Conservation (phyloP, 1,140 invertebrate genomes). For the Apis laboriosa region DNA sequence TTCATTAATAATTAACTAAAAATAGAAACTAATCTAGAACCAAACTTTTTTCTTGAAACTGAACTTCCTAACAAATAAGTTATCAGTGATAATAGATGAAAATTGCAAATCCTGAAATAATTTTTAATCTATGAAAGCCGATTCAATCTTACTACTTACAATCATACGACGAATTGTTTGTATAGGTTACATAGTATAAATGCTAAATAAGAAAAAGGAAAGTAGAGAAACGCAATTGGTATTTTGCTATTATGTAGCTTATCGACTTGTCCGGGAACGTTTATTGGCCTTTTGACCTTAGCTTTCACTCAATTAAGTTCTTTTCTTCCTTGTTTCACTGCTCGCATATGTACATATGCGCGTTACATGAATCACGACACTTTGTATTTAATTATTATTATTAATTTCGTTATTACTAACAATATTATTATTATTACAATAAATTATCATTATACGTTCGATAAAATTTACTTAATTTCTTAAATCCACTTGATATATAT, state of each 20-base stretch:
- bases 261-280: conserved; percentile 40
- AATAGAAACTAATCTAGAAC: neutral
- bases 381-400: conserved; percentile 7
- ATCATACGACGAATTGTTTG: neutral
- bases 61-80: neutral
- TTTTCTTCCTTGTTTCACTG: conserved; percentile 47
- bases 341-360: neutral
- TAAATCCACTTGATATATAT: too few species aligned
- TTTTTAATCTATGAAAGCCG: too few species aligned
- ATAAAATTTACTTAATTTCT: too few species aligned
- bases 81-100: too few species aligned
- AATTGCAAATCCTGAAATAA: too few species aligned
- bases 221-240: conserved; percentile 49
- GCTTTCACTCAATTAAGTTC: conserved; percentile 46
- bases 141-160: too few species aligned
- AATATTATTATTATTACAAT: neutral
- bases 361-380: neutral
- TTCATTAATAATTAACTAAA: neutral
- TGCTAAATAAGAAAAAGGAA: conserved; percentile 32
- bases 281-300: conserved; percentile 53
- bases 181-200: neutral
- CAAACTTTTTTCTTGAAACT: too few species aligned
- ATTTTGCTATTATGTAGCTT: conserved; percentile 50
- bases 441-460: neutral
- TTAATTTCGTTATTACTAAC: neutral